Percentiles rank a stretch among this genome's conserved stretches.
phyloP scores from a whole-genome alignment of 2,888 invertebrate species.

The Biston stratarius region DNA sequence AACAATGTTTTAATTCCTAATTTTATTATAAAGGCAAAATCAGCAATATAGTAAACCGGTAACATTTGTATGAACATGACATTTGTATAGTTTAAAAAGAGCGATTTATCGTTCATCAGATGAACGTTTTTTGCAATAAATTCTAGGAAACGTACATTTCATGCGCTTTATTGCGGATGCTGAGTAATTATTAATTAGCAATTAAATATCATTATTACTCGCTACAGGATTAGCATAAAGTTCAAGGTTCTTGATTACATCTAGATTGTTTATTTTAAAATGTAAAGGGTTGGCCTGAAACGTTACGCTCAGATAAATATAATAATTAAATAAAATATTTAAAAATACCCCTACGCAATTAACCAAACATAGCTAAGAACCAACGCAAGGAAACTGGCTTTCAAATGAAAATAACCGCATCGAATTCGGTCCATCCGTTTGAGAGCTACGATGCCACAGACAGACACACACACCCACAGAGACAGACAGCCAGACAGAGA shows the following conservation, averaged over 20 bases:
- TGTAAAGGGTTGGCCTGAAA: neutral
- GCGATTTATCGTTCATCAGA: conserved; percentile 17
- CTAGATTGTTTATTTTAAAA: conserved; percentile 27
- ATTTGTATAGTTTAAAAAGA: conserved; percentile 1
- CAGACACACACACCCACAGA: too few relatives aligned
- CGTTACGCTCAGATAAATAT: neutral
- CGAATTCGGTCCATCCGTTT: too few relatives aligned
- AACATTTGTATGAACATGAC: conserved; percentile 12
- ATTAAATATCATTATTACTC: conserved; percentile 30
- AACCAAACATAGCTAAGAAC: too few relatives aligned
- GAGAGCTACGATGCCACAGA: too few relatives aligned
- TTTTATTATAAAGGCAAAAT: neutral
- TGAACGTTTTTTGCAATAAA: conserved; percentile 13
- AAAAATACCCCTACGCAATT: too few relatives aligned
- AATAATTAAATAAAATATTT: too few relatives aligned
- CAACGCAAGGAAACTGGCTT: too few relatives aligned
- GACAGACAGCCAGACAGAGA: too few relatives aligned
- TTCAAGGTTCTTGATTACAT: conserved; percentile 40
- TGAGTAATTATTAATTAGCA: conserved; percentile 35
- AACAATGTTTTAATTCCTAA: neutral
- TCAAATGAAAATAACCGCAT: too few relatives aligned
- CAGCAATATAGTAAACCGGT: neutral
- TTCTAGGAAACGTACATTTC: conserved; percentile 38
- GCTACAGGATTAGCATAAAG: conserved; percentile 36
- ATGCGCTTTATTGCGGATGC: conserved; percentile 43